A percentile compares a stretch with the other conserved stretches of the same genome.
Conservation (phyloP, 92 coral and sea anemone genomes). For the Phenganax subtilis region DNA sequence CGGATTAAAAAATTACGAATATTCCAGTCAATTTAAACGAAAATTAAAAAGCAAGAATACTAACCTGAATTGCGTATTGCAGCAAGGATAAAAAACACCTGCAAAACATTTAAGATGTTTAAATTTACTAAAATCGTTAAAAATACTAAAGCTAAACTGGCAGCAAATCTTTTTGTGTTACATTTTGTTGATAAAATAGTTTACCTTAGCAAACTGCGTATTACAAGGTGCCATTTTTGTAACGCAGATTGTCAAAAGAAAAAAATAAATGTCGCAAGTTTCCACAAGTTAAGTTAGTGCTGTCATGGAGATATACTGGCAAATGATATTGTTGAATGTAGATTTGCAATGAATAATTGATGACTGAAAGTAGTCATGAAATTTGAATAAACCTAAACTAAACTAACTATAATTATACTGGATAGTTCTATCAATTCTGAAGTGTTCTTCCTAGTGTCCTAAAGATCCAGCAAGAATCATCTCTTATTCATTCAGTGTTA, state of each 20-base stretch:
- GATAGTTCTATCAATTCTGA: too few relatives aligned
- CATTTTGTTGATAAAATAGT: neutral
- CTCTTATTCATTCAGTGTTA: too few relatives aligned
- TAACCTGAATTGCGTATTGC: conserved; percentile 3
- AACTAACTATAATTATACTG: too few relatives aligned
- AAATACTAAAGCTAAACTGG: neutral
- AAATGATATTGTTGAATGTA: neutral
- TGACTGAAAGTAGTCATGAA: neutral
- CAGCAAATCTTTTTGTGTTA: too few relatives aligned
- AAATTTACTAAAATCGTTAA: neutral
- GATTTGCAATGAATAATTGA: conserved; percentile 15
- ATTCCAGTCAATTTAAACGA: neutral
- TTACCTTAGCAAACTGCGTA: neutral
- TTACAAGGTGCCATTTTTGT: neutral
- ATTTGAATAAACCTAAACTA: neutral
- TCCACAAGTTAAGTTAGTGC: neutral
- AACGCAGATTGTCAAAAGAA: neutral
- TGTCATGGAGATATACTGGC: conserved; percentile 28
- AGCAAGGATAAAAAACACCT: conserved; percentile 23
- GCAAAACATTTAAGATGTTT: conserved; percentile 19
- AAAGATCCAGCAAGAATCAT: neutral
- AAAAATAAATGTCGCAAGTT: neutral
- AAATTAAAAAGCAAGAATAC: neutral
- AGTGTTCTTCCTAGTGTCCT: neutral
- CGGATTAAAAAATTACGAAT: neutral